Percentiles rank a stretch among this genome's conserved stretches.
Evolutionary conservation across 2,113 vertebrate genomes (phyloP).

Genomic region (Triplophysa rosa): DNA sequence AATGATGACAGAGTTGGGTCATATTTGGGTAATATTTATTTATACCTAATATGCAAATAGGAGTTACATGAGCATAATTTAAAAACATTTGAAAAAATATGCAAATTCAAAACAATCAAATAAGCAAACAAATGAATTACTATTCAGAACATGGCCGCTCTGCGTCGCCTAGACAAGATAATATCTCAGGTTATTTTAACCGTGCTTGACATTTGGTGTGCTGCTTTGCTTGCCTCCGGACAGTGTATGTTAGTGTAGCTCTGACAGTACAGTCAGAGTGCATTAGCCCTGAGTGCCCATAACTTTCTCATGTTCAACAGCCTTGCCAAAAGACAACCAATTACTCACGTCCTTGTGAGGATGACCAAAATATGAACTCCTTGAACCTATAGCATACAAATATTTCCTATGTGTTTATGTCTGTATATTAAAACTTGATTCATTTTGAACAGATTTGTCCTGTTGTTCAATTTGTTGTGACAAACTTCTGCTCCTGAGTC

Average conservation of each 20-base stretch:
- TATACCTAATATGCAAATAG: not conserved
- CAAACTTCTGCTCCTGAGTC: not conserved
- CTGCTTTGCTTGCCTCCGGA: slow-evolving; percentile 15
- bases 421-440: not conserved
- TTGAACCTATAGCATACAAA: not conserved
- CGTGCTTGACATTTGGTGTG: slow-evolving; percentile 25
- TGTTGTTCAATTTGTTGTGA: not conserved
- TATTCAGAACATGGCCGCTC: not conserved
- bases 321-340: not conserved
- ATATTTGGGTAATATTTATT: too few species aligned
- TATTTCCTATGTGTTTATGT: too few species aligned
- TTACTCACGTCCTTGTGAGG: slow-evolving; percentile 8
- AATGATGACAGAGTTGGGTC: too few species aligned
- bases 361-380: slow-evolving; percentile 18
- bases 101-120: not conserved
- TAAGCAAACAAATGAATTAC: not conserved
- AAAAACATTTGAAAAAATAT: not conserved
- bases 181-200: slow-evolving; percentile 15
- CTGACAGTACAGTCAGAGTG: slow-evolving; percentile 23
- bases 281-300: slow-evolving; percentile 19
- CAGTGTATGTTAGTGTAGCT: not conserved
- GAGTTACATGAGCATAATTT: not conserved
- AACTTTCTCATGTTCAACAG: slow-evolving; percentile 12
- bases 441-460: not conserved
- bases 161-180: not conserved